These are phyloP conservation scores for Eilema griseolum DNA, from an alignment of 2,888 invertebrate species.

Conservation along the genomic window DNA sequence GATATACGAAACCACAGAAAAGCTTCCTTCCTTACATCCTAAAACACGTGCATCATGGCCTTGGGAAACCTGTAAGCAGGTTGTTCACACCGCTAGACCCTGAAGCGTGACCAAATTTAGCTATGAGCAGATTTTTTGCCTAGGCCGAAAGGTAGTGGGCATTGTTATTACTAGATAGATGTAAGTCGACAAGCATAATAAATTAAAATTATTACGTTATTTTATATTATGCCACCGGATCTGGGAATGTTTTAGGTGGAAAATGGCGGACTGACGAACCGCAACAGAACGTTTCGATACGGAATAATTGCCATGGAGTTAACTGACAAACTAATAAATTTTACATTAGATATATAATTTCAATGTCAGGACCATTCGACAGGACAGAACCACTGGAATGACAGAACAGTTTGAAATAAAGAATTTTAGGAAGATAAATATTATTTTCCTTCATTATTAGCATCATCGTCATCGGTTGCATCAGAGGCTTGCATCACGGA, in stretches of 20 bases:
- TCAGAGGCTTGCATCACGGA: too few species aligned
- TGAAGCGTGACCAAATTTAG: constrained; percentile 62
- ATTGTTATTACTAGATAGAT: constrained; percentile 49
- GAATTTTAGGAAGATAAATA: background rate
- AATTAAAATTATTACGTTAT: constrained; percentile 53
- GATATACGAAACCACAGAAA: background rate
- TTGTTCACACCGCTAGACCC: constrained; percentile 58
- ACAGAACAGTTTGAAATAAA: background rate
- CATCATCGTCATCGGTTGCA: too few species aligned
- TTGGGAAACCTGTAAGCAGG: constrained; percentile 51
- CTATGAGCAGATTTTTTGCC: constrained; percentile 54
- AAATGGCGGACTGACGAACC: background rate
- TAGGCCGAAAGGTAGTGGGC: constrained; percentile 46
- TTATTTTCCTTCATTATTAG: too few species aligned
- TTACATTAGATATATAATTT: background rate
- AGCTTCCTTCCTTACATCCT: constrained; percentile 11
- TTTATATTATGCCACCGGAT: constrained; percentile 27
- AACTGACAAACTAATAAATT: background rate
- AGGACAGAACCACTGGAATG: too few species aligned
- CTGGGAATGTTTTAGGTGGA: constrained; percentile 15
- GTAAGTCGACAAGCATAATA: constrained; percentile 56
- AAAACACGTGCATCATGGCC: constrained; percentile 31
- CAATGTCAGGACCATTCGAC: background rate
- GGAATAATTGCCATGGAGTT: constrained; percentile 1
- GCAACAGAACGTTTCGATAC: constrained; percentile 4